Percentiles rank a stretch among this genome's conserved stretches.
Conservation (phyloP, 2,113 vertebrate genomes). For the Dicaeum eximium region DNA sequence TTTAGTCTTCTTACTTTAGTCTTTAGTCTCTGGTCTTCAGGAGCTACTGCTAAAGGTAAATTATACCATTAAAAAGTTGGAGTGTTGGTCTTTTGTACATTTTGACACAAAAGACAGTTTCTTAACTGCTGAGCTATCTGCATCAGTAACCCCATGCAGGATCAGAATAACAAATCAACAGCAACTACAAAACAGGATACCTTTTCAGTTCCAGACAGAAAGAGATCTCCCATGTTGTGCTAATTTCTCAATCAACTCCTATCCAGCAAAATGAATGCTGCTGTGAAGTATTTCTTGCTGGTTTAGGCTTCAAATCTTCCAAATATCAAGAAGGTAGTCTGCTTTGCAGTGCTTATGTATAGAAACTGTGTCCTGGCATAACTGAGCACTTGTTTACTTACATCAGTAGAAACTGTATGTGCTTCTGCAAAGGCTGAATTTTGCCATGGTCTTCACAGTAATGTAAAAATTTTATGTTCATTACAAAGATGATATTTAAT, state of each 20-base stretch:
- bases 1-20: neutral
- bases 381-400: neutral
- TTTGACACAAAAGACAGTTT: constrained; percentile 5
- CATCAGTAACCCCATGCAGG: neutral
- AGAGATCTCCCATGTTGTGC: neutral
- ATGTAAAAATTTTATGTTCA: neutral
- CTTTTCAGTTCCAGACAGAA: neutral
- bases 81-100: neutral
- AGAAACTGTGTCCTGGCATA: neutral
- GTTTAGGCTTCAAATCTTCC: neutral
- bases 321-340: neutral
- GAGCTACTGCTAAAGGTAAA: neutral
- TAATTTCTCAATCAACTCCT: neutral
- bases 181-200: neutral
- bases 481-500: constrained; percentile 10
- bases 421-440: neutral
- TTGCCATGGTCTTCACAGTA: neutral
- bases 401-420: neutral
- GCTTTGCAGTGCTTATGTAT: neutral
- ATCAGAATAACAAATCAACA: neutral
- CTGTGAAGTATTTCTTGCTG: neutral
- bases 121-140: neutral
- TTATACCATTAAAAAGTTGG: neutral
- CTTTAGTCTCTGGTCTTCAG: neutral
- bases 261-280: neutral